Base-by-base conservation (phyloP, 1,140 invertebrate genomes). In the Spodoptera litura region DNA sequence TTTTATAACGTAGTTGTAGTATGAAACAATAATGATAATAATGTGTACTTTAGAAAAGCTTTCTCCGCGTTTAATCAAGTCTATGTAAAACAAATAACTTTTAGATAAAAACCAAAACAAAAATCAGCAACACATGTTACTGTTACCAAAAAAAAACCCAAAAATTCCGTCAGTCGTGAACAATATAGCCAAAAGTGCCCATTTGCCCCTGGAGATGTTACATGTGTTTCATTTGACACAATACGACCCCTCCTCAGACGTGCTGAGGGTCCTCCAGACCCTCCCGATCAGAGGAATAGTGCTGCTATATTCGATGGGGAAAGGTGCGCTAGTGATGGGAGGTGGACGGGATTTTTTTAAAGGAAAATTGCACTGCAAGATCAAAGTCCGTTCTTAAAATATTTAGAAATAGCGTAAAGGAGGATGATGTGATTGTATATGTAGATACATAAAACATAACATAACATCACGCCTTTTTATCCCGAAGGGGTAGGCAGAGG, bases 211-310 rank as follows among this genome's bases (percentile, higher is more conserved):
- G 15, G 25, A 52, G 25, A 27, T 15, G 66, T 58, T 78, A 77
- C 76, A 78, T 78, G 76, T 78, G 76, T 78, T 78, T 71, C 76
- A 78, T 71, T 78, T 78, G 76, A 78, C 76, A 78, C 74, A 77
- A 77, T 77, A 55, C 66, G 66, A n/a, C 27, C 58, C 64, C 49
- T 71, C 55, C 76, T 71, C 76, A 78, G 76, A 70, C 64, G 44
- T 71, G 66, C 15, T 71, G 49, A 78, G 76, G 56, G 76, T 51
- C 12, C 76, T 78, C 20, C 44, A 20, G 31, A 20, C 76, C 64
- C 68, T 73, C 52, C 38, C 78, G 71, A 78, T 75, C 76, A 72
- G 31, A 58, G 52, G 49, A 44, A 13, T 77, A 77, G 74, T 77
- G 74, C 13, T 77, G 74, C n/a, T 49, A 38, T 66, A 66, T 66